Base-by-base conservation (phyloP, 2,113 vertebrate genomes). In the Poicephalus meyeri region DNA sequence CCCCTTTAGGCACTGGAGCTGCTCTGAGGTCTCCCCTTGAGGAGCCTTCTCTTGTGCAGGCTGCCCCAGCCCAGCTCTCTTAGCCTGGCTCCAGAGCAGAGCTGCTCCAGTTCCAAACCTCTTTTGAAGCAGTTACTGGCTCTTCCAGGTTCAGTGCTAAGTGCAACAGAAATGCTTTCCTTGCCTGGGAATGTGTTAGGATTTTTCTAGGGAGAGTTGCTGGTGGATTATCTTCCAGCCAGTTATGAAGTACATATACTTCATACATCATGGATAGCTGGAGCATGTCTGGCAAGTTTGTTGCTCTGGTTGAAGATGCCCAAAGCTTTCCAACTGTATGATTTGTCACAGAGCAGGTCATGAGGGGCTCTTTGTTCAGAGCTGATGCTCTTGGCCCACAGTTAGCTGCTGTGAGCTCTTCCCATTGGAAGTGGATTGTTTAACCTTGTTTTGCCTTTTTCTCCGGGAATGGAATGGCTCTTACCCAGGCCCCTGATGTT, bases 161-260 rank as follows among this genome's bases (percentile, higher is more conserved):
- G 33, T n/a, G 33, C 19, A 46, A 17, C 7, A 13, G 28, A 19
- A 70, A 65, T 33, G 20, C 49, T 58, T 35, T 58, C 56, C 24
- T 17, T 2, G 0, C 21, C 60, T 60, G 29, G 47, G 47, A 64
- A 56, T 49, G 46, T 25, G 1, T 9, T 58, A 8, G 44, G 49
- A 44, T 64, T 66, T 89, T 80, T 55, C 53, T 58, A 47, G 39
- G 49, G 17, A 52, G 8, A 25, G 24, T 5, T 65, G 70, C 6
- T 37, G 16, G 35, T 46, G 58, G 44, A 25, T 80, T 73, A 13
- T 55, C 44, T 90, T 78, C 55, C 50, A 47, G 28, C 2, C 33
- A 35, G 50, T 64, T 42, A 3, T 2, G 35, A 68, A 65, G 15
- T 33, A 39, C 1, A 0, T 25, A 17, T 4, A 3, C 13, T 10